Conservation (phyloP, 2,888 invertebrate species). For the Bruchidius siliquastri region DNA sequence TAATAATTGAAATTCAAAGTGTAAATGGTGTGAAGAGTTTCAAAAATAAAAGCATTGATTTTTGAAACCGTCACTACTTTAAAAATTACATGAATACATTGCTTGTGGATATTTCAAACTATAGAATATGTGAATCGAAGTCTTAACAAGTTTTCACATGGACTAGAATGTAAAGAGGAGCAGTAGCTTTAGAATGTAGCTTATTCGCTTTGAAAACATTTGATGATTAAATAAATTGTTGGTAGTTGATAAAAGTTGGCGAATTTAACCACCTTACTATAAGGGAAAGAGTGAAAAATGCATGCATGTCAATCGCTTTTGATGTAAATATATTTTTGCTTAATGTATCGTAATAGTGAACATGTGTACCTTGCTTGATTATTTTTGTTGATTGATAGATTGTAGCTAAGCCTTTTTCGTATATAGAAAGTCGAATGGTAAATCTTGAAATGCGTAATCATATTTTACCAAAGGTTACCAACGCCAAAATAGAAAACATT, state of each 20-base stretch:
- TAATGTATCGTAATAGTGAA: not conserved
- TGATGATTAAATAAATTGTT: not conserved
- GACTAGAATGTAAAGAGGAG: constrained; percentile 18
- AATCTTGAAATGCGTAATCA: no score
- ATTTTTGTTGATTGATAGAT: not conserved
- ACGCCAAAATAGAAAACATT: no score
- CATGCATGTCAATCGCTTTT: constrained; percentile 20
- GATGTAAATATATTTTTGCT: not conserved
- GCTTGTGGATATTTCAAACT: not conserved
- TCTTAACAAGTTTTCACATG: not conserved
- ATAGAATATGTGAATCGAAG: not conserved
- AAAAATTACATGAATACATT: no score
- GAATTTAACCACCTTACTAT: constrained; percentile 45
- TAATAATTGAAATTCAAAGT: no score
- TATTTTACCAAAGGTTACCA: no score
- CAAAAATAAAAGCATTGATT: no score
- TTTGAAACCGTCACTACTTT: no score
- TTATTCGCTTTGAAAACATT: constrained; percentile 31
- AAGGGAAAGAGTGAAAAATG: constrained; percentile 46
- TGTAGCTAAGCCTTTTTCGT: not conserved
- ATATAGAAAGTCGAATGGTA: not conserved
- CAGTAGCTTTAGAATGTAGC: constrained; percentile 38
- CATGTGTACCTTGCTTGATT: not conserved
- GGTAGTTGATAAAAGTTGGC: not conserved
- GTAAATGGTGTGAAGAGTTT: no score